Conservation (phyloP, 2,113 vertebrate species). For the Menura novaehollandiae region DNA sequence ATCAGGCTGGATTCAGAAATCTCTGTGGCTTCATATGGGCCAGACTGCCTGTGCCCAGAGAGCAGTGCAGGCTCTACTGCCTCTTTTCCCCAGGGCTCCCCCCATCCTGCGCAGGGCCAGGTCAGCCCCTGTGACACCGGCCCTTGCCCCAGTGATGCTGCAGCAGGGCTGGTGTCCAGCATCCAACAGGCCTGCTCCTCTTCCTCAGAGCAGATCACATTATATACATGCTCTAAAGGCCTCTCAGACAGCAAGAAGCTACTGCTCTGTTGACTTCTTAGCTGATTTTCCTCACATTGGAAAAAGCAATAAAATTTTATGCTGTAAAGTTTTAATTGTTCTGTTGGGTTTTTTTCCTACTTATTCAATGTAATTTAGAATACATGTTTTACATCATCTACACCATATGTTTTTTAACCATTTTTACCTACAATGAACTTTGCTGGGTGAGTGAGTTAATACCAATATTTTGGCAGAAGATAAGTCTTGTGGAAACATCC, state of each 20-base stretch:
- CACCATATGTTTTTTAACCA: neutral
- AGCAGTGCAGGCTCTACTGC: neutral
- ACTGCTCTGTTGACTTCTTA: neutral
- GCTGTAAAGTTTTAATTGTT: neutral
- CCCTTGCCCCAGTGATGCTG: neutral
- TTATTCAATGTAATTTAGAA: neutral
- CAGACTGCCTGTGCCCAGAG: neutral
- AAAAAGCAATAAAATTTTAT: neutral
- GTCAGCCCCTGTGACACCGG: rapidly evolving
- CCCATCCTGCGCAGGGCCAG: neutral
- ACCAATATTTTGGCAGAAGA: neutral
- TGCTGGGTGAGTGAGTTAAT: neutral
- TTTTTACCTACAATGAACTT: neutral
- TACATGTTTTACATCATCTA: neutral
- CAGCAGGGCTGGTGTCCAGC: neutral
- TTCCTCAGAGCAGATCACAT: neutral
- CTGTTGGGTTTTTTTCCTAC: neutral
- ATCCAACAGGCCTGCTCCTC: neutral
- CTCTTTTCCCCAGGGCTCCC: neutral
- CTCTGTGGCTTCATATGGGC: neutral
- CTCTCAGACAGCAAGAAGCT: neutral
- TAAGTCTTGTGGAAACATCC: neutral
- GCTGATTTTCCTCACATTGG: neutral
- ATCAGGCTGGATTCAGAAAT: neutral
- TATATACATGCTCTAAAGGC: neutral